Conservation (phyloP, 2,888 invertebrate genomes). For the Xestia sexstrigata region DNA sequence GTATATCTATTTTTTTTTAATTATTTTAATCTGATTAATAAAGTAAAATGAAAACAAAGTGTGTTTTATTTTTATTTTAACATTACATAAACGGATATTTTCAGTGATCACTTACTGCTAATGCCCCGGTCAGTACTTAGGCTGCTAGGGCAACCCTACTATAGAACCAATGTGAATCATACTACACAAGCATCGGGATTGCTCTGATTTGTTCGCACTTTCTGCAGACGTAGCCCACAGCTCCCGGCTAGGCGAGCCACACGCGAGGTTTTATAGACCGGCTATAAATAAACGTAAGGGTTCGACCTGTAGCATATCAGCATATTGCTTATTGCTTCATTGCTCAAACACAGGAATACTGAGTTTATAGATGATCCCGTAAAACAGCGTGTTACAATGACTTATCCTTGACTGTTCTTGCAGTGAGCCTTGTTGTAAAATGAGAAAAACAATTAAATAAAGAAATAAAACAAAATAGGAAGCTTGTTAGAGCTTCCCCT, state of each 20-base stretch:
- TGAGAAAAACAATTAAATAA: background rate
- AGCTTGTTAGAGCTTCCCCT: constrained; percentile 8
- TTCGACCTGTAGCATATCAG: constrained; percentile 22
- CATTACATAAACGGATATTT: too few relatives aligned
- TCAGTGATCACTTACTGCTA: too few relatives aligned
- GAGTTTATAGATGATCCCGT: constrained; percentile 7
- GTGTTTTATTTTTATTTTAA: too few relatives aligned
- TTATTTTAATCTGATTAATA: too few relatives aligned
- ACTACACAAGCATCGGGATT: constrained; percentile 8
- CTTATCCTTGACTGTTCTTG: background rate
- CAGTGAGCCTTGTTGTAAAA: background rate
- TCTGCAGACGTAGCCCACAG: constrained; percentile 20
- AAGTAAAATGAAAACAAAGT: too few relatives aligned
- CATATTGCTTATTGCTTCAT: constrained; percentile 24
- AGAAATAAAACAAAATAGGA: background rate
- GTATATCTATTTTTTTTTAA: too few relatives aligned
- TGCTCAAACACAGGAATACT: constrained; percentile 22
- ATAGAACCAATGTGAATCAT: background rate
- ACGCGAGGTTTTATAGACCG: constrained; percentile 48
- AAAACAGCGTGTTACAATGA: background rate
- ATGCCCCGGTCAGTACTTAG: too few relatives aligned
- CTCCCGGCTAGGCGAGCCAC: constrained; percentile 44
- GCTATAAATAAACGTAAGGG: constrained; percentile 49
- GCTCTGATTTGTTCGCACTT: constrained; percentile 48
- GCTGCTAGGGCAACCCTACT: too few relatives aligned